Conservation (phyloP, 2,113 vertebrate species). For the Gallinago media region DNA sequence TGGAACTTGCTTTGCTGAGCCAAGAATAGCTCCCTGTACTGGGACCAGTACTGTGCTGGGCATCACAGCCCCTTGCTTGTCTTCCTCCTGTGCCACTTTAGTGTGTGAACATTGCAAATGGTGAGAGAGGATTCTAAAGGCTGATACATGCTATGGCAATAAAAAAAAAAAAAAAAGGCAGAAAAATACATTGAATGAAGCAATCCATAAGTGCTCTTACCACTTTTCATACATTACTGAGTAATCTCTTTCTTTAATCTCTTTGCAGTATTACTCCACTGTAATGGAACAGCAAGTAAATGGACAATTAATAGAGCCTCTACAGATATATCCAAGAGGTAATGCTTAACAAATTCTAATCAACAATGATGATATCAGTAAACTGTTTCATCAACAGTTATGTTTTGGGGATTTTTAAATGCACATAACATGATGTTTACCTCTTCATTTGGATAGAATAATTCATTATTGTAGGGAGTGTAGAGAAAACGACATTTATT, state of each 20-base stretch:
- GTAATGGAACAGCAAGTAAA: conserved; percentile 96
- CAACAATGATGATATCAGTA: conserved; percentile 59
- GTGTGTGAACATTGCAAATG: background rate
- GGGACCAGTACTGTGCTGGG: background rate
- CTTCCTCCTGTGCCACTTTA: background rate
- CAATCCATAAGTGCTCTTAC: background rate
- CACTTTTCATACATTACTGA: conserved; percentile 47
- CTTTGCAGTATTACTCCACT: conserved; percentile 93
- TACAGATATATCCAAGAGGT: conserved; percentile 97
- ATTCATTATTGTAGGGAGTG: conserved; percentile 58
- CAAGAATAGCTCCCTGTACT: background rate
- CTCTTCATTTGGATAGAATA: conserved; percentile 64
- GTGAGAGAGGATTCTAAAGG: background rate
- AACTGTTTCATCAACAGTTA: conserved; percentile 64
- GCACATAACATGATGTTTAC: conserved; percentile 62
- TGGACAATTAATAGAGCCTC: conserved; percentile 92
- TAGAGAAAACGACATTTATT: conserved; percentile 64
- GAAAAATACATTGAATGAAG: background rate
- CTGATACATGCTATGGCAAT: background rate
- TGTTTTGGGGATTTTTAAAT: conserved; percentile 70
- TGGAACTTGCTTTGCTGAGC: background rate
- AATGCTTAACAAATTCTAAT: conserved; percentile 72
- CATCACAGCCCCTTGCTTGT: fast-evolving
- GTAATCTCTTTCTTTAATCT: conserved; percentile 64
- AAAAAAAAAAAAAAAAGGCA: background rate